Percentiles rank a stretch among this genome's conserved stretches.
Evolutionary conservation across 2,113 vertebrate genomes (phyloP).

Genomic region (Myiopsitta monachus): DNA sequence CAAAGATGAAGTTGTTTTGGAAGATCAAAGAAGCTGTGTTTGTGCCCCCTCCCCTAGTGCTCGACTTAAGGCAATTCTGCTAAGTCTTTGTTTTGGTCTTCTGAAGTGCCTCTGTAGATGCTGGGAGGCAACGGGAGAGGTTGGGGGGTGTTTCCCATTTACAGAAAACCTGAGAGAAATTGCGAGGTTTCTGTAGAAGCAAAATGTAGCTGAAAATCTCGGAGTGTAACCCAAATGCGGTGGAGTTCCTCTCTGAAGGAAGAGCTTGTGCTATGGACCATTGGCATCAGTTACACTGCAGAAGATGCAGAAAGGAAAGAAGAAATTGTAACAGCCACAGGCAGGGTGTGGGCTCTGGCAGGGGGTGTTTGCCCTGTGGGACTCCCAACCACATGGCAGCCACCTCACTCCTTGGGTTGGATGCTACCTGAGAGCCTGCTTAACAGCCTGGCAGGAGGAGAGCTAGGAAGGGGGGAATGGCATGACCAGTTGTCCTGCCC

Average conservation of each 20-base stretch:
- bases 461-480: not conserved
- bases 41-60: not conserved
- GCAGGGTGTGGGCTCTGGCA: accelerated
- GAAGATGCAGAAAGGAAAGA: not conserved
- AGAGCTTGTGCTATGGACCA: not conserved
- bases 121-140: not conserved
- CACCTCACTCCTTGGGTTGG: not conserved
- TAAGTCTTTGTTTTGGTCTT: not conserved
- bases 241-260: not conserved
- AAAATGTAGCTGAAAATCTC: not conserved
- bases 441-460: not conserved
- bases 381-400: not conserved
- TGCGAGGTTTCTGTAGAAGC: not conserved
- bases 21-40: constrained; percentile 6
- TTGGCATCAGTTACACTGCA: not conserved
- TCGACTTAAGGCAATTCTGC: not conserved
- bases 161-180: not conserved
- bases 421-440: not conserved
- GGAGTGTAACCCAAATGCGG: not conserved
- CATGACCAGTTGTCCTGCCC: not conserved
- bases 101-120: not conserved
- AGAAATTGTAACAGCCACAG: not conserved
- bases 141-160: not conserved
- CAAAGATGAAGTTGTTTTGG: not conserved
- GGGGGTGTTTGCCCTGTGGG: not conserved